Evolutionary conservation across 2,888 invertebrate genomes (phyloP).

Genomic region (Volucella inanis): DNA sequence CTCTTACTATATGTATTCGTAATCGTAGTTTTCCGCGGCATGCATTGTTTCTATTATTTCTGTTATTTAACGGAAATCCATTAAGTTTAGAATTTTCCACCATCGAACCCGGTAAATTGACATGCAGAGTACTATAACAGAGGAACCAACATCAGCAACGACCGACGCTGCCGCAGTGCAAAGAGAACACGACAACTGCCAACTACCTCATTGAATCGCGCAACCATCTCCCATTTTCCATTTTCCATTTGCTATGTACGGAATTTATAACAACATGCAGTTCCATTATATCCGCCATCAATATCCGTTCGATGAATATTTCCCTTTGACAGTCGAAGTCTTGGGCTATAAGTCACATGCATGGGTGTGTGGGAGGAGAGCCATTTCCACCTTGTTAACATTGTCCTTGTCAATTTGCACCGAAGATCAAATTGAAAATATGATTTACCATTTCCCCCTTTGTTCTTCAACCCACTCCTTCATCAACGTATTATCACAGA

Average conservation of each 20-base stretch:
- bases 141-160: constrained; percentile 1
- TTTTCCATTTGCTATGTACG: constrained; percentile 56
- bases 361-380: neutral
- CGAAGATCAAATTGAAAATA: constrained; percentile 57
- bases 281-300: constrained; percentile 73
- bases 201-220: constrained; percentile 13
- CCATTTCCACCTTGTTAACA: neutral
- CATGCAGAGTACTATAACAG: constrained; percentile 17
- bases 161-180: constrained; percentile 48
- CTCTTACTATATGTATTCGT: constrained; percentile 5
- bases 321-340: constrained; percentile 65
- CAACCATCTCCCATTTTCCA: neutral
- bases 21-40: neutral
- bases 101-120: constrained; percentile 33
- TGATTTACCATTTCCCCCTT: constrained; percentile 15
- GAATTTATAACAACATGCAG: constrained; percentile 72
- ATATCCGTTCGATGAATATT: constrained; percentile 74
- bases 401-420: constrained; percentile 7
- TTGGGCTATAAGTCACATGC: neutral
- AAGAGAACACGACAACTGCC: constrained; percentile 14
- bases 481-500: constrained; percentile 10
- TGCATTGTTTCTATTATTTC: constrained; percentile 67
- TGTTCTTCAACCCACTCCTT: neutral
- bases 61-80: constrained; percentile 73
- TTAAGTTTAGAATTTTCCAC: constrained; percentile 66